Evolutionary conservation across 1,140 invertebrate genomes (phyloP).

Genomic region (Zaprionus camerounensis): DNA sequence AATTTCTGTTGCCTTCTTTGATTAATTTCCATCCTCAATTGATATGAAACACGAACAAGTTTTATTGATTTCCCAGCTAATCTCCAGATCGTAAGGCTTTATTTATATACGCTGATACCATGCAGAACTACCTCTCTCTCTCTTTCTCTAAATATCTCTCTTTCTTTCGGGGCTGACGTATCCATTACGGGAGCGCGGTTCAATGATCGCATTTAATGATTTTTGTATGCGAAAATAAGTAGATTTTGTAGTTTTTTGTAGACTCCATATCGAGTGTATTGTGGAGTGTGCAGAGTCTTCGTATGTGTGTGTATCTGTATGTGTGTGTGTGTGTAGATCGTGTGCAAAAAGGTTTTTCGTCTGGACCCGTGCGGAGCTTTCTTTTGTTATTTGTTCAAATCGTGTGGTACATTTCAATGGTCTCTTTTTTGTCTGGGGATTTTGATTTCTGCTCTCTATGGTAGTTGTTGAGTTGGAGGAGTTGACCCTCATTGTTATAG

Average conservation of each 20-base stretch:
- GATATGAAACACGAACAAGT: slow-evolving; percentile 4
- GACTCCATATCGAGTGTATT: slow-evolving; percentile 46
- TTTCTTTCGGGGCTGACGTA: slow-evolving; percentile 10
- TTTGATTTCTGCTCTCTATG: slow-evolving; percentile 19
- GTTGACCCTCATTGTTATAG: slow-evolving; percentile 46
- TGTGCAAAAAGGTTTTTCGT: slow-evolving; percentile 60
- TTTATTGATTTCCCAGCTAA: slow-evolving; percentile 65
- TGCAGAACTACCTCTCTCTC: not conserved
- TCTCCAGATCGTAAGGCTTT: slow-evolving; percentile 61
- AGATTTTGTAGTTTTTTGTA: slow-evolving; percentile 69
- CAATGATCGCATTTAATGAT: slow-evolving; percentile 81
- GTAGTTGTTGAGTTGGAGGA: slow-evolving; percentile 55
- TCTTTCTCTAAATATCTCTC: slow-evolving; percentile 1
- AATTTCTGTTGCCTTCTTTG: slow-evolving; percentile 64
- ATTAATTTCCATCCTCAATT: slow-evolving; percentile 57
- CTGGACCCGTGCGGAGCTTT: slow-evolving; percentile 72
- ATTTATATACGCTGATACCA: slow-evolving; percentile 66
- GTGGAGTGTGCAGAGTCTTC: slow-evolving; percentile 32
- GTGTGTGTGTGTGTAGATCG: slow-evolving; percentile 29
- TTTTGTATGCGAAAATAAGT: slow-evolving; percentile 83
- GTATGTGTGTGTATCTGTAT: not conserved
- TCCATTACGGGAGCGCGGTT: slow-evolving; percentile 56
- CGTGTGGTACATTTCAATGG: slow-evolving; percentile 54
- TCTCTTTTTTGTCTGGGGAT: slow-evolving; percentile 15
- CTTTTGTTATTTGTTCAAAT: slow-evolving; percentile 68